These are phyloP conservation scores for Tachina grossa DNA, from an alignment of 2,888 invertebrate genomes.

Conservation along the genomic window DNA sequence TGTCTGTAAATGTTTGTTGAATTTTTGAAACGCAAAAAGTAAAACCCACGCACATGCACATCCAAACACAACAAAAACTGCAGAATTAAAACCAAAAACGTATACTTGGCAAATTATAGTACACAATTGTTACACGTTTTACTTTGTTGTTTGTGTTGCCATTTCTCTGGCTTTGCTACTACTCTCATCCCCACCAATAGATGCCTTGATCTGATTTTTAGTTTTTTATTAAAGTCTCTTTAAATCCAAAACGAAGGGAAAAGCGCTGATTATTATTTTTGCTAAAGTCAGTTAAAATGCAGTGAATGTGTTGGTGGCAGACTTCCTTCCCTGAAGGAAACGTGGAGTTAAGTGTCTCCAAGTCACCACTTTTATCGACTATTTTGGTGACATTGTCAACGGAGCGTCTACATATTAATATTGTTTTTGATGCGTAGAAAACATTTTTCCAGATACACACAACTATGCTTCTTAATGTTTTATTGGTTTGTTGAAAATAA, in stretches of 20 bases:
- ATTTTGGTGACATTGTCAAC: too few species aligned
- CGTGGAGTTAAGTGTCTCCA: too few species aligned
- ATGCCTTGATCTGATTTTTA: constrained; percentile 46
- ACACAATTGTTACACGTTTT: constrained; percentile 67
- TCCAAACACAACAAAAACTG: neutral
- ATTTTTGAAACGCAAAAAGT: constrained; percentile 23
- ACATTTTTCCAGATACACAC: too few species aligned
- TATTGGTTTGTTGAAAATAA: too few species aligned
- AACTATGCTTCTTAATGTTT: too few species aligned
- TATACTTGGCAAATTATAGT: constrained; percentile 64
- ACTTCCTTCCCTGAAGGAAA: too few species aligned
- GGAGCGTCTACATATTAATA: too few species aligned
- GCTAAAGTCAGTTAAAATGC: constrained; percentile 41
- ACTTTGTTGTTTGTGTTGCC: constrained; percentile 51
- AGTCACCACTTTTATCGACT: too few species aligned
- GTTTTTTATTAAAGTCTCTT: constrained; percentile 44
- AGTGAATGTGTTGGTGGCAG: constrained; percentile 14
- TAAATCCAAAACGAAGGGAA: constrained; percentile 29
- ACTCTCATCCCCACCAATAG: neutral
- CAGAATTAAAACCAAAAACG: constrained; percentile 47
- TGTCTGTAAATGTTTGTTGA: constrained; percentile 45
- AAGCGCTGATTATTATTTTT: constrained; percentile 64
- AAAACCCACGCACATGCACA: constrained; percentile 13
- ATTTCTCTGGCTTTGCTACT: constrained; percentile 1
- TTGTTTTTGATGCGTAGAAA: too few species aligned